Base-by-base conservation (phyloP, 2,113 vertebrate species). In the Antigone vipio region DNA sequence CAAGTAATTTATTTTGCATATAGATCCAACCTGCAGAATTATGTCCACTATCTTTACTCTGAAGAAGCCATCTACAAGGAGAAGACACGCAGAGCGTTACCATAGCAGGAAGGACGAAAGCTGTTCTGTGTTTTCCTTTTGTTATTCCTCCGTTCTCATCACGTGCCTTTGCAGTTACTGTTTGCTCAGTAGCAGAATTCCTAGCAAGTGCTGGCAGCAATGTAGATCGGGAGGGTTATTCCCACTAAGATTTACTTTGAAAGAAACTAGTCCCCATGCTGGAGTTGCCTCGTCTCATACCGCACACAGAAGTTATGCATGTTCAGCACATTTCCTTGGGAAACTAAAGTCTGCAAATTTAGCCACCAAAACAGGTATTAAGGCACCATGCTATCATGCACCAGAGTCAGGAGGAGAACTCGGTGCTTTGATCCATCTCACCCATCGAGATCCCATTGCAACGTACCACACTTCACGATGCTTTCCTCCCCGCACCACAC, bases 391-490 rank as follows among this genome's bases (percentile, higher is more conserved):
- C 29, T 66, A 66, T 30, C 45, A 35, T 6, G 5, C 50, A 47
- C 9, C n/a, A 63, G 30, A 75, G n/a, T 5, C 47, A 38, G 56
- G 22, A 38, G 56, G 22, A 91, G 47, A 83, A 64, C 42, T 63
- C 7, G 0, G 32, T 47, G 38, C 22, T 86, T 47, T 64, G 53
- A 59, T 81, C 52, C 53, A 27, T 32, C 85, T 80, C 63, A 55
- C n/a, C 30, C 67, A 47, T 18, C 29, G 24, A 76, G n/a, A 53
- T 22, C 32, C 59, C 50, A 32, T 8, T 83, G 44, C 66, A 79
- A 67, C 13, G 40, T 8, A 20, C 15, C 34, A 13, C 0, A 0
- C 16, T 80, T 83, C 5, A 0, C 7, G 29, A 58, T 58, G 72
- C 22, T 45, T 86, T 78, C 66, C 44, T 91, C 21, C 56, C 34